Evolutionary conservation across 2,888 invertebrate species (phyloP).

Genomic region (Rhopalosiphum nymphaeae): DNA sequence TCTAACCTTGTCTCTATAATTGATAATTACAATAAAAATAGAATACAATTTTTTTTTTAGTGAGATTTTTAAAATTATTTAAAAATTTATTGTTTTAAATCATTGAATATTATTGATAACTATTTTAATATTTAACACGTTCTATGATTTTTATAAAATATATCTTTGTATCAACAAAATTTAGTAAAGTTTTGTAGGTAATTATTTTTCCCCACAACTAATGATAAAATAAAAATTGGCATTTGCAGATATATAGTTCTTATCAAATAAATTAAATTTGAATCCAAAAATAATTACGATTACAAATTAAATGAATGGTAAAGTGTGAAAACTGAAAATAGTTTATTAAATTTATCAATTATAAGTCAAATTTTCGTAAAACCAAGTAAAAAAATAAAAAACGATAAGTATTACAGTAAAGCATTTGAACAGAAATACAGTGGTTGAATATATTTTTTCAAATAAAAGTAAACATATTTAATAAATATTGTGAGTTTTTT

Average conservation of each 20-base stretch:
- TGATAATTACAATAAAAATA: not conserved
- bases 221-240: not conserved
- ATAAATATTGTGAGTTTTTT: not conserved
- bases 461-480: not conserved
- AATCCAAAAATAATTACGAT: not conserved
- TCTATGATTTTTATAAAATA: not conserved
- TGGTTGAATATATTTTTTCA: not conserved
- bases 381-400: not conserved
- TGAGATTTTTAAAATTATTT: not conserved
- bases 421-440: not conserved
- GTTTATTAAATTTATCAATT: not conserved
- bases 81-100: not conserved
- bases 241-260: not conserved
- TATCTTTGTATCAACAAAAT: not conserved
- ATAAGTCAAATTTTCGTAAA: not conserved
- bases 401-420: not conserved
- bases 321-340: not conserved
- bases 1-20: not conserved
- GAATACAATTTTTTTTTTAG: not conserved
- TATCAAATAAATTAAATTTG: not conserved
- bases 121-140: conserved; percentile 9
- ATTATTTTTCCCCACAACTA: not conserved
- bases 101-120: not conserved
- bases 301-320: not conserved
- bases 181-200: not conserved